Evolutionary conservation across 2,888 invertebrate species (phyloP).

Genomic region (Trachelus troglodyta): DNA sequence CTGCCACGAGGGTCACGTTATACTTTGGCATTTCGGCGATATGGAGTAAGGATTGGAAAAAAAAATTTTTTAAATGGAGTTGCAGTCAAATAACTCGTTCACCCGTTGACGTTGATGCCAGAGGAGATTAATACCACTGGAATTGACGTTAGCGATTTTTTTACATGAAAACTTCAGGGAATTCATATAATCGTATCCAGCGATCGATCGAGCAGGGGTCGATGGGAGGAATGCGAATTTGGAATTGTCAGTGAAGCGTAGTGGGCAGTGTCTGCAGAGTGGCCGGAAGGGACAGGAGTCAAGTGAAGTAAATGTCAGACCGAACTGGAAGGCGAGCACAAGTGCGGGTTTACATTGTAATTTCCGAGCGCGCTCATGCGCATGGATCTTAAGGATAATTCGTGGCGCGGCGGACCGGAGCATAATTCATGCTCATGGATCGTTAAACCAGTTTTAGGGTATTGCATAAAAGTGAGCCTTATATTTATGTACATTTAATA

Average conservation of each 20-base stretch:
- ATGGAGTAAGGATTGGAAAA: not conserved
- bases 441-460: conserved; percentile 11
- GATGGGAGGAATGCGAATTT: not conserved
- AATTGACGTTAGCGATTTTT: not conserved
- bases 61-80: not conserved
- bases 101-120: not conserved
- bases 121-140: not conserved
- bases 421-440: conserved; percentile 11
- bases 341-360: conserved; percentile 3
- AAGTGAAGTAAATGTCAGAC: not conserved
- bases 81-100: not conserved
- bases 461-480: conserved; percentile 19
- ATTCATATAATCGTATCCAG: not conserved
- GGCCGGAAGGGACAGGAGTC: not conserved
- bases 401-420: not conserved
- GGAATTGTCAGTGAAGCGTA: not conserved
- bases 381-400: conserved; percentile 1
- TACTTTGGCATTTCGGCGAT: not conserved
- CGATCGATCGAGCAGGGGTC: not conserved
- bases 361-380: conserved; percentile 1
- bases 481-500: conserved; percentile 24
- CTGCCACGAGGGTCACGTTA: conserved; percentile 40
- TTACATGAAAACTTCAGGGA: not conserved
- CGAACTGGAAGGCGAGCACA: not conserved
- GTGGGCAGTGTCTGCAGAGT: not conserved